phyloP scores from a whole-genome alignment of 2,888 invertebrate genomes.

The Cheilosia vulpina region DNA sequence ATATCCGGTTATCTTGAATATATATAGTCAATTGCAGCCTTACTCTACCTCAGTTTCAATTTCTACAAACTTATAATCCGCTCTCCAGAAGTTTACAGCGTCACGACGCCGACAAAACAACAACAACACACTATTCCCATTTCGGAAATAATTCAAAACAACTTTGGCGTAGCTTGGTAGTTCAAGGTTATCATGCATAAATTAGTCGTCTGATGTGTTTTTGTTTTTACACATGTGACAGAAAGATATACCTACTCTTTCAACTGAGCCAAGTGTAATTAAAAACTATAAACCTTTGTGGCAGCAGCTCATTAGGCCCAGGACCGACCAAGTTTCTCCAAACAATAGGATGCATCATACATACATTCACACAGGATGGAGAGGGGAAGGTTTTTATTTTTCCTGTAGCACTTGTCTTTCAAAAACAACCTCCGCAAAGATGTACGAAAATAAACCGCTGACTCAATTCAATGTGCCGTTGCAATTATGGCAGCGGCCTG shows the following conservation, averaged over 20 bases:
- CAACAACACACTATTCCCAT: neutral
- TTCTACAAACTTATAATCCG: neutral
- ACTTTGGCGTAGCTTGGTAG: constrained; percentile 19
- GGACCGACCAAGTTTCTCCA: neutral
- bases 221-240: constrained; percentile 7
- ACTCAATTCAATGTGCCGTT: constrained; percentile 55
- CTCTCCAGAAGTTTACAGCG: neutral
- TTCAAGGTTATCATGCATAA: constrained; percentile 47
- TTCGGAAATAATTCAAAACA: constrained; percentile 32
- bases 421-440: constrained; percentile 10
- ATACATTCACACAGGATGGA: neutral
- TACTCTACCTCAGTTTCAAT: neutral
- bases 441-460: constrained; percentile 59
- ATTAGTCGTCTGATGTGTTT: constrained; percentile 25
- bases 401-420: constrained; percentile 17
- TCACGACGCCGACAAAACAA: neutral
- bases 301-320: constrained; percentile 31
- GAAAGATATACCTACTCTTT: neutral
- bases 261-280: constrained; percentile 25
- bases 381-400: neutral
- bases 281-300: constrained; percentile 20
- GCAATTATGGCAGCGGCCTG: constrained; percentile 40
- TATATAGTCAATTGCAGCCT: constrained; percentile 24
- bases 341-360: neutral
- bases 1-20: constrained; percentile 30